Evolutionary conservation across 2,888 invertebrate genomes (phyloP), one percentile per base, ranked within the genome.

Genomic region (Caenorhabditis sp.): DNA sequence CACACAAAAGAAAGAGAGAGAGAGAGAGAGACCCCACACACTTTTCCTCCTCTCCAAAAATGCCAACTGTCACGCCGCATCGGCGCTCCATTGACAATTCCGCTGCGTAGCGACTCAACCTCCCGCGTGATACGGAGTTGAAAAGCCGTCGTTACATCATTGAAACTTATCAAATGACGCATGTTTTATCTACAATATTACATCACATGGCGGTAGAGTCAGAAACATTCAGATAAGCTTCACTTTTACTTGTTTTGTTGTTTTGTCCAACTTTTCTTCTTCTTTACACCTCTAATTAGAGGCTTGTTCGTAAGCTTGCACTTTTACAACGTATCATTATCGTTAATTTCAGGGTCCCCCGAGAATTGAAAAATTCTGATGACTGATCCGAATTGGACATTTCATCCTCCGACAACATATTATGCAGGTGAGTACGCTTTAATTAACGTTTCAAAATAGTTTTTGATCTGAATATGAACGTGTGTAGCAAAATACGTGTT

Each of bases 351-450:
- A 72, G 72, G 63, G 72, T 58, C 55, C 46, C 46, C n/a, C 55
- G 13, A 20, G 32, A 41, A 37, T 46, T 27, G 26, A 20, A 39
- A 53, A 55, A 7, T 37, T 35, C 50, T 2, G 13, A 77, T 77
- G 77, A 20, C 61, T 45, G 72, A 78, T 41, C 61, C 65, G 9
- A 68, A 62, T 48, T 78, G 78, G 78, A 15, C 55, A 3, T 78
- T 37, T 35, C 58, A 46, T 32, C 53, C 59, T 8, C 30, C 53
- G 15, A 48, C 52, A 15, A 22, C 55, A 7, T 77, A 63, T 48
- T 56, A 56, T 61, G 56, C 71, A 32, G 72, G 77, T 72, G 45
- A 65, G 20, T 46, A 7, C 20, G 20, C 20, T 24, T 37, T 32
- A 45, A 41, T 2, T 22, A n/a, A n/a, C n/a, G n/a, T n/a, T n/a